phyloP scores from a whole-genome alignment of 2,797 vertebrate genomes.

The Myotis pilosus region DNA sequence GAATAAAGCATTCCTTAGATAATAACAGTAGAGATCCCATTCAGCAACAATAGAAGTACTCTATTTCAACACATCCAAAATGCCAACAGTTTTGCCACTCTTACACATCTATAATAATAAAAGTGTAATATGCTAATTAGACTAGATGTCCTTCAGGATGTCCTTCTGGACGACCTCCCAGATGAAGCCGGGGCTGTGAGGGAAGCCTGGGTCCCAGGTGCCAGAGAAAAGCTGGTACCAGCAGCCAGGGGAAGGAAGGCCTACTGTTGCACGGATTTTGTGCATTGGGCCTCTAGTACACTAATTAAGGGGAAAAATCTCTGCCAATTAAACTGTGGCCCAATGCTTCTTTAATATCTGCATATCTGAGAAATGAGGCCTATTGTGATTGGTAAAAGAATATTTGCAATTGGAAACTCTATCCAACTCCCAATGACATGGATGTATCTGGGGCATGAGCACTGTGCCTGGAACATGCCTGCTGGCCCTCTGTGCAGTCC shows the following conservation, averaged over 20 bases:
- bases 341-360: not conserved
- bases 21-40: not conserved
- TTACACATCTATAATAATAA: not conserved
- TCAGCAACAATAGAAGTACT: not conserved
- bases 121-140: too few species aligned
- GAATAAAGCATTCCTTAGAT: not conserved
- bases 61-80: slow-evolving; percentile 3
- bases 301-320: not conserved
- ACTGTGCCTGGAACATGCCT: not conserved
- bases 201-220: too few species aligned
- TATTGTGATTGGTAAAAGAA: not conserved
- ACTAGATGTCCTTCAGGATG: too few species aligned
- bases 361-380: not conserved
- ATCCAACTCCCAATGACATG: not conserved
- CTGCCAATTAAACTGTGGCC: not conserved
- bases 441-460: not conserved
- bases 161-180: too few species aligned
- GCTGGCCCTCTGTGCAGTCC: fast-evolving
- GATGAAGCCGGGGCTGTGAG: too few species aligned
- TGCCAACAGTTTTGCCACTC: not conserved
- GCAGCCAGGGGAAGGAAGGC: too few species aligned
- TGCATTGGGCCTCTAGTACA: too few species aligned
- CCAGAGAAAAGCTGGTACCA: too few species aligned
- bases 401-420: not conserved
- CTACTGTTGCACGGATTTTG: too few species aligned